phyloP scores from a whole-genome alignment of 2,113 vertebrate species.

The Brachyhypopomus gauderio region DNA sequence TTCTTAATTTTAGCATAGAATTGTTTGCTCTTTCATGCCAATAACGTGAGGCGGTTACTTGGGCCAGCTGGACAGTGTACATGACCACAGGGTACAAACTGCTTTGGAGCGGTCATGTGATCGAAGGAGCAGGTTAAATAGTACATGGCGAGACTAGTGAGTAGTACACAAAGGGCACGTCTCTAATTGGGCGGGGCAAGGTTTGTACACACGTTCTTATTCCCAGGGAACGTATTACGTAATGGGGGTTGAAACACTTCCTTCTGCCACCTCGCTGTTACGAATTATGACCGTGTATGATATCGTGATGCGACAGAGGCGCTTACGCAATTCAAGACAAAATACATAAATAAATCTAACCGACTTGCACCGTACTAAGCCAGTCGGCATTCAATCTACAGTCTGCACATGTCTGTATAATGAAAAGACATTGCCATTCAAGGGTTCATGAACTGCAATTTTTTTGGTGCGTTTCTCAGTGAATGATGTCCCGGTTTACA shows the following conservation, averaged over 20 bases:
- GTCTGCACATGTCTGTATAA: slow-evolving; percentile 3
- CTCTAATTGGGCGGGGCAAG: slow-evolving; percentile 24
- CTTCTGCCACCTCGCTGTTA: no score
- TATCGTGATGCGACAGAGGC: no score
- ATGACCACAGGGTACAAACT: slow-evolving; percentile 27
- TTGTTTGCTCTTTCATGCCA: not conserved
- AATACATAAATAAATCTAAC: no score
- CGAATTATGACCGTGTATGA: no score
- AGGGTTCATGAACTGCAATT: not conserved
- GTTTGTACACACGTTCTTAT: slow-evolving; percentile 5
- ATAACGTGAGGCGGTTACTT: not conserved
- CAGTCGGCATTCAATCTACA: no score
- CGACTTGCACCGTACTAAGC: no score
- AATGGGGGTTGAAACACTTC: not conserved
- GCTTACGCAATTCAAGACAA: no score
- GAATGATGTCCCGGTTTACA: slow-evolving; percentile 78
- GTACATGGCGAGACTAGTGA: slow-evolving; percentile 12
- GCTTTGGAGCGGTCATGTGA: slow-evolving; percentile 35
- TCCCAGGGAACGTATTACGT: slow-evolving; percentile 23
- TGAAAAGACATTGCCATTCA: slow-evolving; percentile 7
- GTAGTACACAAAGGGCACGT: slow-evolving; percentile 24
- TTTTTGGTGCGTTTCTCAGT: slow-evolving; percentile 64
- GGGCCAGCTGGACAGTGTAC: not conserved
- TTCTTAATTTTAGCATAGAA: not conserved
- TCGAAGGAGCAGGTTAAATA: slow-evolving; percentile 36